Conservation (phyloP, 53 echinoderm and acorn worm genomes). For the Holothuria scabra region DNA sequence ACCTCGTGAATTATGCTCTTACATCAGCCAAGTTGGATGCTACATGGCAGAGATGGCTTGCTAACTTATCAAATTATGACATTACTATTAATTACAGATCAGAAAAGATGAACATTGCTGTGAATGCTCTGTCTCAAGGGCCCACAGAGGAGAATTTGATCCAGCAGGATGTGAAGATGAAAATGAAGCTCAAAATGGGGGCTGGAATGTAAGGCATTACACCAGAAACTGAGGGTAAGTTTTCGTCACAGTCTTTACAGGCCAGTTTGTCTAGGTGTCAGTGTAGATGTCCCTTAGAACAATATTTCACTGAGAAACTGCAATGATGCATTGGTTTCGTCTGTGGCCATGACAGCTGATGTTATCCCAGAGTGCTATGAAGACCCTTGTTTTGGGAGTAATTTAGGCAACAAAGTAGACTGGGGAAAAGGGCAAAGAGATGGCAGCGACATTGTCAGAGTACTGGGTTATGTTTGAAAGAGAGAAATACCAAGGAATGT, state of each 20-base stretch:
- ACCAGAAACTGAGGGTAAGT: too few relatives aligned
- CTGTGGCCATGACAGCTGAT: constrained; percentile 10
- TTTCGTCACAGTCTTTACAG: too few relatives aligned
- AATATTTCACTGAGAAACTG: too few relatives aligned
- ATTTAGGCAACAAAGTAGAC: neutral
- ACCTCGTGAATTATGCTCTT: constrained; percentile 60
- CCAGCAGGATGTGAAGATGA: neutral
- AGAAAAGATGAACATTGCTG: constrained; percentile 61
- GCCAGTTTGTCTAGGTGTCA: too few relatives aligned
- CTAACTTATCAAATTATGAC: constrained; percentile 52
- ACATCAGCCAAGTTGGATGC: constrained; percentile 67
- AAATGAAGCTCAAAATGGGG: neutral
- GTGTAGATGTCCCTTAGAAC: too few relatives aligned
- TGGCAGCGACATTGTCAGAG: constrained; percentile 2
- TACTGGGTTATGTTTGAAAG: neutral
- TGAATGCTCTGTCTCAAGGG: constrained; percentile 64
- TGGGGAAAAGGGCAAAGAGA: constrained; percentile 35
- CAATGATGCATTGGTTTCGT: neutral
- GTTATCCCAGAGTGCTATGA: neutral
- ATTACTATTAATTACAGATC: constrained; percentile 63
- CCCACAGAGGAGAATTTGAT: constrained; percentile 20
- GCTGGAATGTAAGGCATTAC: too few relatives aligned
- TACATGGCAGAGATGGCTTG: constrained; percentile 64
- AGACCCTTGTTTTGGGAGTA: neutral
- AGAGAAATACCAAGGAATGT: neutral